These are phyloP conservation scores for Clupea harengus DNA, from an alignment of 2,113 vertebrate species.

Conservation along the genomic window DNA sequence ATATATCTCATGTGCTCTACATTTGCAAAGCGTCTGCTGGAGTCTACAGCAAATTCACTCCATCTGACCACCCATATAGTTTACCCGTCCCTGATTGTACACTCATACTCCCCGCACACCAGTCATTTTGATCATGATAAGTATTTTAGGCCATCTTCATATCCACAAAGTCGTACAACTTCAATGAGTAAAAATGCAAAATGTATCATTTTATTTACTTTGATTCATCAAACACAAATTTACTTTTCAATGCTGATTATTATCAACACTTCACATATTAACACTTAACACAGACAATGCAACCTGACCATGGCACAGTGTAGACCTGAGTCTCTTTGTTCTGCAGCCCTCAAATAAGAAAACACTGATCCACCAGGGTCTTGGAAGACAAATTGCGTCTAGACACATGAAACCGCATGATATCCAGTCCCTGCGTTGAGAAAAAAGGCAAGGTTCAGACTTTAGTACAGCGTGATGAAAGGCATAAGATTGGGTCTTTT, in stretches of 20 bases:
- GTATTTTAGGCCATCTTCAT: too few species aligned
- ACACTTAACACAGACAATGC: too few species aligned
- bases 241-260: background rate
- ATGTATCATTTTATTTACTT: background rate
- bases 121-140: too few species aligned
- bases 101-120: too few species aligned
- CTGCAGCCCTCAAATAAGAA: conserved; percentile 26
- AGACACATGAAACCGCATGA: conserved; percentile 15
- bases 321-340: background rate
- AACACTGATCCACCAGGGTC: conserved; percentile 42
- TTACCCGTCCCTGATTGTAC: background rate
- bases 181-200: too few species aligned
- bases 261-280: background rate
- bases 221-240: background rate
- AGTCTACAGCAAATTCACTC: background rate
- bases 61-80: background rate
- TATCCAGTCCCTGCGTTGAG: background rate
- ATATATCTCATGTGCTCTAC: background rate
- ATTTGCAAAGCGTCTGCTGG: conserved; percentile 15
- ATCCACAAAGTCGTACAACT: too few species aligned
- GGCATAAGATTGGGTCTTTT: background rate
- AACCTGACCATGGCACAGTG: background rate
- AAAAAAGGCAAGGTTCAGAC: background rate
- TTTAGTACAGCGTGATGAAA: background rate
- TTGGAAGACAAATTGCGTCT: conserved; percentile 48